Evolutionary conservation across 2,888 invertebrate genomes (phyloP).

Genomic region (Quadroppia sp.): DNA sequence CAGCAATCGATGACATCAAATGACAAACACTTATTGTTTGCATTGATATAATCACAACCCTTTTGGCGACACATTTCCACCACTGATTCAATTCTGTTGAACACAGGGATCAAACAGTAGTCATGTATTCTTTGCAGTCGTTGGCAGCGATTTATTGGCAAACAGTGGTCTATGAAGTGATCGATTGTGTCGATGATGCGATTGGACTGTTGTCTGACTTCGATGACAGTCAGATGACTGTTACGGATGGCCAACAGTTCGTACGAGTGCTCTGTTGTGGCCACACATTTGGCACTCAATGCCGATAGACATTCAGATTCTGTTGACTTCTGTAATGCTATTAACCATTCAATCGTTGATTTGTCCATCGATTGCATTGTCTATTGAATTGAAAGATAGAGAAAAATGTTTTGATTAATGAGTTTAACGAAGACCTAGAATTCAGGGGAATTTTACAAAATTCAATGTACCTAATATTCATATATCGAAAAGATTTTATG

Average conservation of each 20-base stretch:
- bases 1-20: conserved; percentile 26
- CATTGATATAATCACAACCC: conserved; percentile 21
- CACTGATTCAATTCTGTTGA: conserved; percentile 8
- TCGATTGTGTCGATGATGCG: conserved; percentile 41
- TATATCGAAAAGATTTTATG: background rate
- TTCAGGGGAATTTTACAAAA: too few relatives aligned
- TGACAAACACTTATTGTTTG: conserved; percentile 21
- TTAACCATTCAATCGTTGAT: conserved; percentile 62
- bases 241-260: conserved; percentile 51
- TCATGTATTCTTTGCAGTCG: conserved; percentile 39
- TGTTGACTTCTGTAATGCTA: conserved; percentile 66
- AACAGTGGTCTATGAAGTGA: conserved; percentile 41
- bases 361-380: conserved; percentile 3
- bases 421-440: background rate
- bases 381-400: background rate
- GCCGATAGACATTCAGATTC: conserved; percentile 86
- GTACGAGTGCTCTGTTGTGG: conserved; percentile 58
- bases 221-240: conserved; percentile 45
- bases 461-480: background rate
- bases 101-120: conserved; percentile 25
- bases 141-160: conserved; percentile 6
- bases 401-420: background rate
- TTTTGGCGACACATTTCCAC: conserved; percentile 38
- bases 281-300: conserved; percentile 82
- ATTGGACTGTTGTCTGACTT: conserved; percentile 35